Percentiles rank a stretch among this genome's conserved stretches.
Conservation (phyloP, 2,113 vertebrate species). For the Sinocyclocheilus anophthalmus region DNA sequence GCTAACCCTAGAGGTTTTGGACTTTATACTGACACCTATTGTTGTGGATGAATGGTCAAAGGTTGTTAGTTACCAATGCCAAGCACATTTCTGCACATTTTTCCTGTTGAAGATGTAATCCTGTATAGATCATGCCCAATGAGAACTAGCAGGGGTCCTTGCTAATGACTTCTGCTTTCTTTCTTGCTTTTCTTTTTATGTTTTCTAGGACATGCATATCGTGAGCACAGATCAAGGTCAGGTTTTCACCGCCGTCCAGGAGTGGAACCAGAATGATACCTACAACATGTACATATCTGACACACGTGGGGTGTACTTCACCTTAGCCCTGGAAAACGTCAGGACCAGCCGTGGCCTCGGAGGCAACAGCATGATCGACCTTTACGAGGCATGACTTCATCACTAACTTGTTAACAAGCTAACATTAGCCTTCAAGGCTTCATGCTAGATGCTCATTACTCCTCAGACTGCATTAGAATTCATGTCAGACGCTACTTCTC, state of each 20-base stretch:
- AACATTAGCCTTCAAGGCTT: not conserved
- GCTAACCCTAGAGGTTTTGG: not conserved
- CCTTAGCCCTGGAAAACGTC: slow-evolving; percentile 93
- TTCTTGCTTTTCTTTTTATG: slow-evolving; percentile 27
- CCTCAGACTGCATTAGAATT: slow-evolving; percentile 29
- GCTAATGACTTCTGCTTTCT: slow-evolving; percentile 48
- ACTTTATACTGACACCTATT: not conserved
- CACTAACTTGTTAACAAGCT: slow-evolving; percentile 20
- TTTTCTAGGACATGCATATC: slow-evolving; percentile 95
- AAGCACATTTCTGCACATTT: not conserved
- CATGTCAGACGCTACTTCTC: slow-evolving; percentile 30
- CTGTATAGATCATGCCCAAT: slow-evolving; percentile 22
- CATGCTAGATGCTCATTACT: slow-evolving; percentile 12
- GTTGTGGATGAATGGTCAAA: not conserved
- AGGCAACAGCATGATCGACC: slow-evolving; percentile 95
- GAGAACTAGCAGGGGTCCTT: slow-evolving; percentile 37
- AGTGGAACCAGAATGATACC: slow-evolving; percentile 98
- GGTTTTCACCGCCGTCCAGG: slow-evolving; percentile 96
- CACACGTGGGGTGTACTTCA: slow-evolving; percentile 89
- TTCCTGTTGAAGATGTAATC: slow-evolving; percentile 5
- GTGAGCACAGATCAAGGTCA: slow-evolving; percentile 96
- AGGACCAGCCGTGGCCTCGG: slow-evolving; percentile 92
- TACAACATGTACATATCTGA: slow-evolving; percentile 98
- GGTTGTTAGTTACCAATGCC: not conserved
- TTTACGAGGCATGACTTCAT: slow-evolving; percentile 88